Base-by-base conservation (phyloP, 2,113 vertebrate species). In the Athene noctua region DNA sequence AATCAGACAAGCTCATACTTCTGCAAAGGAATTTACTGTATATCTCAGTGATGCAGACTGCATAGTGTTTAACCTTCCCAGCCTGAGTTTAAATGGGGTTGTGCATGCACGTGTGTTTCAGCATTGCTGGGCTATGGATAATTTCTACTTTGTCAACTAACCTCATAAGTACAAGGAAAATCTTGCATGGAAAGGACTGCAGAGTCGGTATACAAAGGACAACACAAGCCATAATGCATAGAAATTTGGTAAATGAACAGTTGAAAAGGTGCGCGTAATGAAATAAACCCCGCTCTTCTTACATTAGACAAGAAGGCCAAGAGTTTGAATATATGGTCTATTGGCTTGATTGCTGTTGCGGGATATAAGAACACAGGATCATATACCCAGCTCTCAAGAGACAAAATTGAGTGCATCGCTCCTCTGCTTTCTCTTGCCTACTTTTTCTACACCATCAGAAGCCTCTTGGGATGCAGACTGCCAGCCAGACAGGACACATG, bases 41-140 rank as follows among this genome's bases (percentile, higher is more conserved):
- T 95, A 94, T 95, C 80, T 94, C 80, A 54, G 55, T 30, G 77
- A 65, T 75, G 72, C 95, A 97, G 93, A 38, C 65, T 57, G 65
- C 22, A 2, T 2, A 65, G 88, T 5, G 1, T 79, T 96, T 94
- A 91, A 88, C 87, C 82, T 96, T 62, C 95, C 51, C 79, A 86
- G 68, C 57, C 87, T 6, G 2, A 26, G 36, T 79, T 61, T 62
- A 59, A 91, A 49, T 3, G 47, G 78, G 40, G 36, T 49, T 54
- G 73, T 40, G 30, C 13, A 38, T 2, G 10, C 73, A 82, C 0
- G 0, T 19, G 58, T 71, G 47, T 68, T 87, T 67, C 86, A 46
- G 88, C 11, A 2, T 68, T 93, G 49, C 94, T 78, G 49, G 67
- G 44, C 36, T 72, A 10, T 17, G 38, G 66, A 13, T 36, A 15